Base-by-base conservation (phyloP, 2,888 invertebrate species). In the Leptinotarsa juncta region DNA sequence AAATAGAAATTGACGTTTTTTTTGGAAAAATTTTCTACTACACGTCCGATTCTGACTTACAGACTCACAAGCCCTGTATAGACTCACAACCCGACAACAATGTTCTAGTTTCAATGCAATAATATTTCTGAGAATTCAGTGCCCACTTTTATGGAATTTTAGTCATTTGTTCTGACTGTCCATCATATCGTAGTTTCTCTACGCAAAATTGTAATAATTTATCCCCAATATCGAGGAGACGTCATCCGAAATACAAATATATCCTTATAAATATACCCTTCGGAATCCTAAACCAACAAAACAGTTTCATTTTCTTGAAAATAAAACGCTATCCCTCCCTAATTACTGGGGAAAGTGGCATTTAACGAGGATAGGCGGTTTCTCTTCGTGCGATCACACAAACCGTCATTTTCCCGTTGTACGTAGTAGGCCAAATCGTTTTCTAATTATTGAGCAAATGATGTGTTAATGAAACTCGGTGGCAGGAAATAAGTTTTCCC, bases 311-410 rank as follows among this genome's bases (percentile, higher is more conserved):
- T 81, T 80, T 79, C 78, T 70, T 70, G 71, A 73, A 77, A 81
- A 82, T 82, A 81, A 81, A 81, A 81, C 80, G 79, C 74, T 78
- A 78, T 73, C 76, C 78, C 72, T 77, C 73, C 80, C 81, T 82
- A 82, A 82, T 82, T 82, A 80, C 81, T 72, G 73, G 72, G 65
- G 80, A 74, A 79, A 82, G 81, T 78, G 81, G 78, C 66, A 73
- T 79, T 81, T 78, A 80, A 80, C 78, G 78, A 77, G 77, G 77
- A 71, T 73, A 68, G 75, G 73, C 70, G 66, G 74, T 78, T 68
- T 71, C 67, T 23, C 57, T 57, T 69, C 70, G 3, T 50, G 53
- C 23, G 32, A 62, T 26, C 26, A 42, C 42, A 62, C 62, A 42
- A 62, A 62, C 62, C 62, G n/a, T 7, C 32, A 23, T 16, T 67